Base-by-base conservation (phyloP, 2,113 vertebrate genomes). In the Laticauda laticaudata region DNA sequence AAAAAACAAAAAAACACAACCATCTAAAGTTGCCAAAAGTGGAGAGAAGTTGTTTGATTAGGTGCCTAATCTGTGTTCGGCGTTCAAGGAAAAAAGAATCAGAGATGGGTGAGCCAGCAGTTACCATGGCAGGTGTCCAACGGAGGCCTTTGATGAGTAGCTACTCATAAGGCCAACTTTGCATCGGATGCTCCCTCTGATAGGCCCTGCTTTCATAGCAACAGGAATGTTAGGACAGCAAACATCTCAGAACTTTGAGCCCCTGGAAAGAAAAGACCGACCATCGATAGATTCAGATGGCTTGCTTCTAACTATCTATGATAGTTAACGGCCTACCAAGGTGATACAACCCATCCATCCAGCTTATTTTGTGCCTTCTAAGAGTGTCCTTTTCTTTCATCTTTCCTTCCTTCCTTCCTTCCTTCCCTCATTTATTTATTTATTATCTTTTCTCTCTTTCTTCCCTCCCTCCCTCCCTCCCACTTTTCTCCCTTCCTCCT, bases 11-110 rank as follows among this genome's bases (percentile, higher is more conserved):
- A 69, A 34, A 69, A 45, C 48, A 51, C 48, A 51, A 15, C n/a
- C 45, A 12, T 61, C 64, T 45, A 93, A 90, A 69, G 43, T 12
- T 88, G 64, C 45, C 94, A 94, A 75, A 75, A 34, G 24, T 90
- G 24, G 7, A 24, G 23, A 20, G 59, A 48, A n/a, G 39, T 43
- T 95, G 55, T 93, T 94, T 64, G 92, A 92, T 88, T 93, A 75
- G 51, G 6, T 21, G 8, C 53, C 4, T 95, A 64, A 54, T 0
- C 0, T 54, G 75, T 54, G 26, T 54, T 89, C 43, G 92, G 86
- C 56, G 21, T 1, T 93, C 88, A 86, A 87, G 94, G 90, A 5
- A 90, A 0, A 9, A 90, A 1, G 0, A 0, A 91, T 24, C 18
- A 69, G 23, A 21, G 61, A 8, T 90, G 88, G 92, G 92, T 57